A percentile compares a stretch with the other conserved stretches of the same genome.
phyloP scores from a whole-genome alignment of 2,797 vertebrate species.

The Cirrhinus molitorella region DNA sequence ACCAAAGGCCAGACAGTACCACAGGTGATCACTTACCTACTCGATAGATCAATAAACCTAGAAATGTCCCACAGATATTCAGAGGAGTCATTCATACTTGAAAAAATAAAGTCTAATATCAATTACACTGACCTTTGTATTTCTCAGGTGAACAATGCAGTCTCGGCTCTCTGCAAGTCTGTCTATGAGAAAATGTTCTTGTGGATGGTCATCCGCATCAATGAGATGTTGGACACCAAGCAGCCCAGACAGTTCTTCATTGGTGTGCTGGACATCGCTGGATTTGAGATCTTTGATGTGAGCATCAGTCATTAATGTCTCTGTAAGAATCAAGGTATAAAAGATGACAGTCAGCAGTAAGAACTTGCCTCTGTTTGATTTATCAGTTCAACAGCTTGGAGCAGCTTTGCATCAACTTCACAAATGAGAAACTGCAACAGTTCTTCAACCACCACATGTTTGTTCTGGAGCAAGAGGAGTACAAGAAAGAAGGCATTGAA shows the following conservation, averaged over 20 bases:
- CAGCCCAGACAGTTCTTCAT: slow-evolving; percentile 84
- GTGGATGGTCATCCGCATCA: slow-evolving; percentile 88
- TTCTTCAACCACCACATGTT: too few relatives aligned
- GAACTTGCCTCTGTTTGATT: not conserved
- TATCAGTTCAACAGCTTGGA: slow-evolving; percentile 64
- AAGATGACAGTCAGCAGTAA: too few relatives aligned
- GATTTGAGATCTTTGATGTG: slow-evolving; percentile 90
- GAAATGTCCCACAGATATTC: not conserved
- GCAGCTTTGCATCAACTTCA: too few relatives aligned
- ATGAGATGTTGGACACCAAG: slow-evolving; percentile 87
- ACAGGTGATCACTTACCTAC: slow-evolving; percentile 75
- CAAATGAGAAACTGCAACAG: too few relatives aligned
- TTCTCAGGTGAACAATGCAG: slow-evolving; percentile 82
- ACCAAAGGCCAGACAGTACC: slow-evolving; percentile 87
- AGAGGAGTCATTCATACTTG: too few relatives aligned
- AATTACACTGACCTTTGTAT: not conserved
- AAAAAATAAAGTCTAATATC: too few relatives aligned
- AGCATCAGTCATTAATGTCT: slow-evolving; percentile 36
- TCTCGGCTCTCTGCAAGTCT: slow-evolving; percentile 59
- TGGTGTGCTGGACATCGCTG: slow-evolving; percentile 87
- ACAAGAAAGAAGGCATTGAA: too few relatives aligned
- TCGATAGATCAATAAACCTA: too few relatives aligned
- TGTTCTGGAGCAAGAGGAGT: too few relatives aligned
- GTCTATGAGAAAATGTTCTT: slow-evolving; percentile 89
- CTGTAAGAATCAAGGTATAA: too few relatives aligned